Evolutionary conservation across 2,888 invertebrate genomes (phyloP).

Genomic region (Autographa pulchrina): DNA sequence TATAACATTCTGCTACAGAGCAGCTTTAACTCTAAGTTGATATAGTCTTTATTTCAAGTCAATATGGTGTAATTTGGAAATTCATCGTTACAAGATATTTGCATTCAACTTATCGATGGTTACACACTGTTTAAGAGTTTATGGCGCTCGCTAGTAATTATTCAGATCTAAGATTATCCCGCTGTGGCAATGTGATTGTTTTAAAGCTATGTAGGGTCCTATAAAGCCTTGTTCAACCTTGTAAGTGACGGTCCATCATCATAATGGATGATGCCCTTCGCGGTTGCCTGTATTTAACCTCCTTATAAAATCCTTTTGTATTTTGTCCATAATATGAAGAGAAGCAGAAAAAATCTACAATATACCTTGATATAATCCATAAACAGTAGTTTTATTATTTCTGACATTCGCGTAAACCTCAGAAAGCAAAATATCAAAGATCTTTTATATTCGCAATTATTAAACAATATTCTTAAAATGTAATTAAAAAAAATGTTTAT

Average conservation of each 20-base stretch:
- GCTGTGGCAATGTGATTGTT: slow-evolving; percentile 16
- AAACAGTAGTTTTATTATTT: too few relatives aligned
- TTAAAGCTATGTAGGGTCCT: slow-evolving; percentile 9
- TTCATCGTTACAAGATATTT: not conserved
- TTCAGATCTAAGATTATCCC: slow-evolving; percentile 7
- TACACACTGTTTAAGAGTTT: slow-evolving; percentile 11
- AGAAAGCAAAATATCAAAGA: too few relatives aligned
- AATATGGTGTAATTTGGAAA: not conserved
- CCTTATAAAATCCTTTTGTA: not conserved
- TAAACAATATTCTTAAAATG: too few relatives aligned
- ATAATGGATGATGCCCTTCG: not conserved
- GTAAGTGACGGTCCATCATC: not conserved
- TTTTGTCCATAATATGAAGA: too few relatives aligned
- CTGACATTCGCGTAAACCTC: too few relatives aligned
- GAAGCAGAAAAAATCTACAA: too few relatives aligned
- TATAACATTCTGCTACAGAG: not conserved
- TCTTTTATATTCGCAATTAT: too few relatives aligned
- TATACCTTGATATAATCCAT: too few relatives aligned
- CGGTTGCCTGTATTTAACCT: not conserved
- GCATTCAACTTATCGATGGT: not conserved
- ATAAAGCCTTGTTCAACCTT: slow-evolving; percentile 3
- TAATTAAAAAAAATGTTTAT: too few relatives aligned
- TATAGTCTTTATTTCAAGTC: not conserved
- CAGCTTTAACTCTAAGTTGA: not conserved
- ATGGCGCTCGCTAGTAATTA: slow-evolving; percentile 13